Evolutionary conservation across 2,888 invertebrate species (phyloP).

Genomic region (Tenodera sinensis): DNA sequence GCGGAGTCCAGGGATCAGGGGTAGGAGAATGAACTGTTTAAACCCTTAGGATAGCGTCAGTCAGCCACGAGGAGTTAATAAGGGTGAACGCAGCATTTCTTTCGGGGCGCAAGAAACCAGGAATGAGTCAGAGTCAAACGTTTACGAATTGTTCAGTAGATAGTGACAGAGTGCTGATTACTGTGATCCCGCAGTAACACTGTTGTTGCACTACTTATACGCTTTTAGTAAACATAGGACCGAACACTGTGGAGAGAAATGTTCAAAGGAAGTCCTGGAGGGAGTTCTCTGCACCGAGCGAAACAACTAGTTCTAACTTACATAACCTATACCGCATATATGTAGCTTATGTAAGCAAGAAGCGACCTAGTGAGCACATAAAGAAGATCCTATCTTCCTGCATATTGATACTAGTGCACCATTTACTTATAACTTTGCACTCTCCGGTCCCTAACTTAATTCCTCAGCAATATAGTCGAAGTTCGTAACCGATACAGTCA

Average conservation of each 20-base stretch:
- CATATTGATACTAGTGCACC: neutral
- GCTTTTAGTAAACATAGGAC: no score
- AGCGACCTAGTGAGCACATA: neutral
- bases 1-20: no score
- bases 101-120: no score
- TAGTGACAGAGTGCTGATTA: no score
- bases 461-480: neutral
- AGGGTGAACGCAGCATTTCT: no score
- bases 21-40: no score
- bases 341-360: neutral
- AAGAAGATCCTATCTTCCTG: neutral
- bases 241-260: neutral
- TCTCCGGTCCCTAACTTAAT: neutral
- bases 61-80: no score
- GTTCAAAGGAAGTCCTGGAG: neutral
- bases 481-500: neutral
- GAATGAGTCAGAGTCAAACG: no score
- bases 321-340: neutral
- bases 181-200: neutral
- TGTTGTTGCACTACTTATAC: neutral
- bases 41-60: no score
- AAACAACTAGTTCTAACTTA: neutral
- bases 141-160: no score
- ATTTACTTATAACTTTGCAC: neutral
- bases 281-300: neutral